Evolutionary conservation across 2,113 vertebrate species (phyloP), one percentile per base, ranked within the genome.

Genomic region (Sturnus vulgaris): DNA sequence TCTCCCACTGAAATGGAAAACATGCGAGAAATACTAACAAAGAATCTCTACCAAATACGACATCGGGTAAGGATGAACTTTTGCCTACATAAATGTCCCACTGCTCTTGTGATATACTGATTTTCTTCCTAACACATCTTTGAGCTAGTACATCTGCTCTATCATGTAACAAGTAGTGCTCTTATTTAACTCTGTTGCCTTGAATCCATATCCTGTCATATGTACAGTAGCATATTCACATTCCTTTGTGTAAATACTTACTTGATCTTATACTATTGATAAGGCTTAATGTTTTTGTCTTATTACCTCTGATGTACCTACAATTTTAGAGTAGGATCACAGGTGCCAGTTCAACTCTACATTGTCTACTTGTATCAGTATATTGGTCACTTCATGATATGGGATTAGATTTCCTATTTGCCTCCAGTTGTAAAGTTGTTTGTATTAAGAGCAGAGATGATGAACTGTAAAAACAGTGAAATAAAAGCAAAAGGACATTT

Each of bases 1-100:
- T 94, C 98, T 52, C 96, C 98, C 68, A 92, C 93, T 33, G 99
- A 99, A 97, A 98, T 99, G 96, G 98, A 96, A 97, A 98, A 98
- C 93, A 99, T 99, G 98, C 97, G 99, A 53, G 98, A 99, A 65
- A 98, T 99, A 93, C 81, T 99, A 95, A 99, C 99, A 69, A 99
- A 99, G 97, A 99, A 99, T 97, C 99, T 99, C 97, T 99, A 99
- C 96, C 98, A 98, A 95, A 99, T 99, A 96, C 98, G 99, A 39
- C 98, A 99, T 83, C 96, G 98, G 97, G 99, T 99, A 96, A 99
- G 99, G 77, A 92, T 82, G 52, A 87, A 79, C 15, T 81, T 86
- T 82, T 90, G 50, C 60, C 80, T 93, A 63, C 33, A 85, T 70
- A 88, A 94, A 81, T 80, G 77, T 55, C 56, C 71, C 35, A 50